Evolutionary conservation across 2,113 vertebrate species (phyloP).

Genomic region (Brachypodius melanocephalos): DNA sequence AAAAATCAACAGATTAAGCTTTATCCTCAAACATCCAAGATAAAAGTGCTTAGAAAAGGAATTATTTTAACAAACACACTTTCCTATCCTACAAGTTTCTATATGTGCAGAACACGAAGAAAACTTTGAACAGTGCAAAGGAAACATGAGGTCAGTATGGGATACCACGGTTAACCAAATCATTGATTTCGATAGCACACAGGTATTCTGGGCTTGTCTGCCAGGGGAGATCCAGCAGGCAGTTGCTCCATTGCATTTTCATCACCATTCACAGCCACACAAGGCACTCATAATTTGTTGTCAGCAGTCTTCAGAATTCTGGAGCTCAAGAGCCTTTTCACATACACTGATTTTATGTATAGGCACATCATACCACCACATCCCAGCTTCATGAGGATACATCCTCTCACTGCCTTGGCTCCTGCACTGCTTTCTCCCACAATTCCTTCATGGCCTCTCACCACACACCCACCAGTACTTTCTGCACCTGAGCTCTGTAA

Average conservation of each 20-base stretch:
- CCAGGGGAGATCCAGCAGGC: background rate
- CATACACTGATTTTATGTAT: accelerated
- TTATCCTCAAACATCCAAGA: background rate
- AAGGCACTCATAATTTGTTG: background rate
- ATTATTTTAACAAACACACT: background rate
- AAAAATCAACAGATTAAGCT: background rate
- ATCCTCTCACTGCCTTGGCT: background rate
- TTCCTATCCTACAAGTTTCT: background rate
- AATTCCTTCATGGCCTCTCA: accelerated
- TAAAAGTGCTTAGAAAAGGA: background rate
- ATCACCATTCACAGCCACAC: background rate
- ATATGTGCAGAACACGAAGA: background rate
- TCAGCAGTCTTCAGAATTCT: background rate
- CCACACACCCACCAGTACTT: background rate
- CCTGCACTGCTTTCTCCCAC: background rate
- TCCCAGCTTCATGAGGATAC: accelerated
- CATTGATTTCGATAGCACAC: background rate
- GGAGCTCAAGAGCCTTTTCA: background rate
- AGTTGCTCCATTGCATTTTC: background rate
- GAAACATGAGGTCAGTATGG: background rate
- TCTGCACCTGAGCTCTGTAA: background rate
- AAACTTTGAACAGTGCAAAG: background rate
- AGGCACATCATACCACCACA: accelerated
- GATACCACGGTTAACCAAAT: background rate
- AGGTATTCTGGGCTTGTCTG: background rate